Conservation (phyloP, 92 coral and sea anemone species). For the Parazoanthus atlanticus region DNA sequence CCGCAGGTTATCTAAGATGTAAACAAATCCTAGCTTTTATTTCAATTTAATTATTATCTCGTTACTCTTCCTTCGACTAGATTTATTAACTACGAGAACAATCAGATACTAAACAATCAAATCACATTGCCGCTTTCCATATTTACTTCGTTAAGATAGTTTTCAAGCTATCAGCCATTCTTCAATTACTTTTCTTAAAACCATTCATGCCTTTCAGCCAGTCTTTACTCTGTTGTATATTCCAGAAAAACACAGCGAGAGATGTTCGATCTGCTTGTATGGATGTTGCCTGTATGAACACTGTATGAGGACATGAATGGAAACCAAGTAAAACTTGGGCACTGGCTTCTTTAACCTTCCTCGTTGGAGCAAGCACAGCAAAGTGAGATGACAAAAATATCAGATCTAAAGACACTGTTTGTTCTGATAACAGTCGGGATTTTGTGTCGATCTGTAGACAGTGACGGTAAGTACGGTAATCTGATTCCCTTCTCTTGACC, state of each 20-base stretch:
- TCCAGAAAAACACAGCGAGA: background rate
- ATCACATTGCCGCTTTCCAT: too few relatives aligned
- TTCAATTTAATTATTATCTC: background rate
- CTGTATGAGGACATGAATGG: too few relatives aligned
- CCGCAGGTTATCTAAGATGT: background rate
- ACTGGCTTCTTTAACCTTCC: background rate
- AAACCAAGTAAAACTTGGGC: background rate
- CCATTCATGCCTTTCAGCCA: background rate
- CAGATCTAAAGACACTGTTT: background rate
- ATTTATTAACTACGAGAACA: background rate
- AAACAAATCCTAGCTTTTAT: too few relatives aligned
- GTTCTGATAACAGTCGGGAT: background rate
- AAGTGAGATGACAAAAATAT: background rate
- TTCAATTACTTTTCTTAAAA: too few relatives aligned
- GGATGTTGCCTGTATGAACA: background rate
- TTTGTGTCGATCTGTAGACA: background rate
- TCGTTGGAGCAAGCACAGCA: background rate
- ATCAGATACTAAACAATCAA: background rate
- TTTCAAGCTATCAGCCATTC: too few relatives aligned
- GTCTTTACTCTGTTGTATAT: background rate
- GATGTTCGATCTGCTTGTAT: too few relatives aligned
- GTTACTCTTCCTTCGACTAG: too few relatives aligned
- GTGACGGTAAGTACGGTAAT: background rate
- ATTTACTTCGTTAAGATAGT: too few relatives aligned
- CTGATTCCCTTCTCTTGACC: background rate